Conservation (phyloP, 2,888 invertebrate genomes). For the Volucella inanis region DNA sequence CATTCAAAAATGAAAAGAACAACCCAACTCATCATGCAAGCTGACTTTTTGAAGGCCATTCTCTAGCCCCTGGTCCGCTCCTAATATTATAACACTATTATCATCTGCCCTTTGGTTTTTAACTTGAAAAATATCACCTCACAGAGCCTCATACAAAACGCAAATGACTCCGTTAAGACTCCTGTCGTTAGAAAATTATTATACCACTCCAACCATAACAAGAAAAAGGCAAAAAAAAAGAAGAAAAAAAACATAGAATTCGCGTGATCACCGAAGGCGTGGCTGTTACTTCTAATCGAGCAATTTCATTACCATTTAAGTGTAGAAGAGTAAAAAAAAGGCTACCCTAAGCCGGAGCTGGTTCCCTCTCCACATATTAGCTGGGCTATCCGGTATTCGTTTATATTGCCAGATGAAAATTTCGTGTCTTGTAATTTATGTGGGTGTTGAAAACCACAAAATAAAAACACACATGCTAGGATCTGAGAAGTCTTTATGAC, state of each 20-base stretch:
- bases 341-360: constrained; percentile 52
- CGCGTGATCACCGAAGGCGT: constrained; percentile 76
- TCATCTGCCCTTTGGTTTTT: constrained; percentile 34
- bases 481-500: constrained; percentile 28
- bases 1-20: constrained; percentile 46
- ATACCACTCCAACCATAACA: constrained; percentile 64
- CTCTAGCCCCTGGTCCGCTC: constrained; percentile 22
- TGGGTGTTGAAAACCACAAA: constrained; percentile 71
- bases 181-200: constrained; percentile 73
- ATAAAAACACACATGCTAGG: constrained; percentile 21
- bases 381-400: constrained; percentile 26
- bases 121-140: constrained; percentile 1
- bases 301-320: constrained; percentile 75
- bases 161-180: constrained; percentile 67
- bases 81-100: constrained; percentile 64
- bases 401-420: constrained; percentile 54
- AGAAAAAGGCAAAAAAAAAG: constrained; percentile 20
- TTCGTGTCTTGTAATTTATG: constrained; percentile 73
- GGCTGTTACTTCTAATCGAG: constrained; percentile 75
- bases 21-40: constrained; percentile 69
- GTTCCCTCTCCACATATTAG: constrained; percentile 19
- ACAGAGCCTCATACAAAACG: constrained; percentile 40
- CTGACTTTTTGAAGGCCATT: constrained; percentile 62
- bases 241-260: constrained; percentile 74
- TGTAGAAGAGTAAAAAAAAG: constrained; percentile 53